Percentiles rank a stretch among this genome's conserved stretches.
Evolutionary conservation across 2,888 invertebrate species (phyloP).

Genomic region (Caenorhabditis sp.): DNA sequence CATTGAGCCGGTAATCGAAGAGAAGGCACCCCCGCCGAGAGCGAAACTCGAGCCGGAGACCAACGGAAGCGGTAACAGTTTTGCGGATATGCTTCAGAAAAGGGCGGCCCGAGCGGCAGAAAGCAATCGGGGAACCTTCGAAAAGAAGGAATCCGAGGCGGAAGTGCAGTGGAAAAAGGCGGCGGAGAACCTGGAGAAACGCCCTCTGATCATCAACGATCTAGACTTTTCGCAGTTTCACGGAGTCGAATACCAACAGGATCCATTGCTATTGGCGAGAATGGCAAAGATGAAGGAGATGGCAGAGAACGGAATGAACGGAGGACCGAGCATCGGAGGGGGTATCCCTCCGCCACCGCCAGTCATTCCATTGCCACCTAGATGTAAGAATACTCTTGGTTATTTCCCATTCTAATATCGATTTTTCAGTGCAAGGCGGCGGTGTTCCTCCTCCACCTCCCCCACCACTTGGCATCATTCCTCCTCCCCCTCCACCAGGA

Average conservation of each 20-base stretch:
- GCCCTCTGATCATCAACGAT: slow-evolving; percentile 90
- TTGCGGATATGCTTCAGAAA: slow-evolving; percentile 80
- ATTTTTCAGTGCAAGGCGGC: slow-evolving; percentile 67
- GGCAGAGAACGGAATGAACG: slow-evolving; percentile 38
- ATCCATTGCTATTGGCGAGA: slow-evolving; percentile 71
- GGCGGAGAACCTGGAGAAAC: slow-evolving; percentile 83
- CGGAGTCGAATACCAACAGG: slow-evolving; percentile 90
- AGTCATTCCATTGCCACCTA: slow-evolving; percentile 72
- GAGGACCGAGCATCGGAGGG: slow-evolving; percentile 44
- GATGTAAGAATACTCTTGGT: slow-evolving; percentile 64
- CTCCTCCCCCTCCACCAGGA: slow-evolving; percentile 82
- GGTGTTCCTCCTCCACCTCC: slow-evolving; percentile 85
- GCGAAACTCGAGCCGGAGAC: slow-evolving; percentile 74
- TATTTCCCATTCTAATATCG: not conserved
- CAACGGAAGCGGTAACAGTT: slow-evolving; percentile 71
- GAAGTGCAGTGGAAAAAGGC: slow-evolving; percentile 95
- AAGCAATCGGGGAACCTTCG: slow-evolving; percentile 66
- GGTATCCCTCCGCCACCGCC: slow-evolving; percentile 75
- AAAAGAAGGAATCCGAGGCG: slow-evolving; percentile 83
- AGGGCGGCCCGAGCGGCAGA: slow-evolving; percentile 77
- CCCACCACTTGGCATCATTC: slow-evolving; percentile 73
- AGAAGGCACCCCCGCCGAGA: slow-evolving; percentile 56
- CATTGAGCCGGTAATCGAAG: slow-evolving; percentile 29
- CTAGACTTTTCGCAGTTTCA: slow-evolving; percentile 96
- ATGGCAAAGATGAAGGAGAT: slow-evolving; percentile 61